These are phyloP conservation scores for Oikopleura vanhoeffeni DNA, from an alignment of 23 tunicate species.

Conservation along the genomic window DNA sequence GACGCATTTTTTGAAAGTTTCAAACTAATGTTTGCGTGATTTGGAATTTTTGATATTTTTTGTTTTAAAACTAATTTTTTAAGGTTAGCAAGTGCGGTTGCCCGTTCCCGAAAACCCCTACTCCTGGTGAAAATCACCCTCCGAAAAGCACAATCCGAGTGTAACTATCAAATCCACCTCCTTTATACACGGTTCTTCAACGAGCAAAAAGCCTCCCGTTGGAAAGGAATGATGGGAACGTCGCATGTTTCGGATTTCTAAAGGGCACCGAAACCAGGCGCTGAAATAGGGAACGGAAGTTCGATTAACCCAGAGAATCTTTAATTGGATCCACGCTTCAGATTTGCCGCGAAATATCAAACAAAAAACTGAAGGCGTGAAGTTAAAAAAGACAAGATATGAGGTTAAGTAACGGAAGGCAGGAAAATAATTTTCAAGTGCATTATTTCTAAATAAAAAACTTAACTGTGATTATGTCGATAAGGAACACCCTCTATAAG, in stretches of 20 bases:
- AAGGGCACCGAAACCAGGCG: constrained; percentile 26
- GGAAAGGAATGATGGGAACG: constrained; percentile 87
- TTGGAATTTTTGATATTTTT: too few relatives aligned
- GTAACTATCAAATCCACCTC: constrained; percentile 87
- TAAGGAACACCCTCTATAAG: too few relatives aligned
- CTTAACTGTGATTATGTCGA: too few relatives aligned
- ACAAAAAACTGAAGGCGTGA: not conserved
- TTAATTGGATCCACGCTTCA: constrained; percentile 52
- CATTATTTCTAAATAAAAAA: too few relatives aligned
- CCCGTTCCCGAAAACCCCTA: constrained; percentile 11
- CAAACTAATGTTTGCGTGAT: too few relatives aligned
- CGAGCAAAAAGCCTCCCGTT: constrained; percentile 40
- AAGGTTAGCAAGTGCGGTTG: not conserved
- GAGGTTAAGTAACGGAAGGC: not conserved
- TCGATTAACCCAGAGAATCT: constrained; percentile 74
- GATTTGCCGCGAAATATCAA: too few relatives aligned
- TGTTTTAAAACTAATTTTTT: not conserved
- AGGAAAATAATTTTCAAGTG: too few relatives aligned
- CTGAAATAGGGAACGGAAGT: constrained; percentile 29
- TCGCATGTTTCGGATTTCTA: constrained; percentile 68
- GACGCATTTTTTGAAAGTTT: not conserved
- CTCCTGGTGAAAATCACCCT: constrained; percentile 73
- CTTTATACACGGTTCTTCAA: constrained; percentile 56
- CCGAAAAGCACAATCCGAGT: constrained; percentile 57
- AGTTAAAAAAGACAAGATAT: not conserved